A percentile compares a stretch with the other conserved stretches of the same genome.
Evolutionary conservation across 2,797 vertebrate genomes (phyloP).

Genomic region (Apogon talboti): DNA sequence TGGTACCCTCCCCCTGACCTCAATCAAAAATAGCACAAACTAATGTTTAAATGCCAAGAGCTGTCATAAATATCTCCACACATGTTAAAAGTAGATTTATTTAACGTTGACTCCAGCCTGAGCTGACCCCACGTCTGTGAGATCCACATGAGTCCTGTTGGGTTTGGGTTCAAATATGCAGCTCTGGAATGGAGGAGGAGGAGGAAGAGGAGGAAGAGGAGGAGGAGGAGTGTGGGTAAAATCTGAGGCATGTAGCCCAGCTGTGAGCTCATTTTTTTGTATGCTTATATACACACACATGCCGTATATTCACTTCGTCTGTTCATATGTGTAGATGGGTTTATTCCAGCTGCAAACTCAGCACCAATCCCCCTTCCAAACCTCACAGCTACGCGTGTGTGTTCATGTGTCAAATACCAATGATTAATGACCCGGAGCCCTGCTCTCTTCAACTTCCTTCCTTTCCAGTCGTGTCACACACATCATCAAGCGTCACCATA

Average conservation of each 20-base stretch:
- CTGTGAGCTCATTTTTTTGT: constrained; percentile 51
- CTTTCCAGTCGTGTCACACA: constrained; percentile 75
- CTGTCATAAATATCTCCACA: background rate
- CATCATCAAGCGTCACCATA: constrained; percentile 70
- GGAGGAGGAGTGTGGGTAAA: constrained; percentile 19
- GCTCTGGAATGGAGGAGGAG: constrained; percentile 21
- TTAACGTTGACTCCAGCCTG: constrained; percentile 21
- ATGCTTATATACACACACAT: constrained; percentile 21
- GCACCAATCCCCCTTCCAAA: constrained; percentile 23
- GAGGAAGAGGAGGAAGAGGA: background rate
- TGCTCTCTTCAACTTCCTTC: constrained; percentile 80
- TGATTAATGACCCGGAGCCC: constrained; percentile 82
- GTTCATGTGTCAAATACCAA: constrained; percentile 67
- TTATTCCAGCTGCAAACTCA: constrained; percentile 61
- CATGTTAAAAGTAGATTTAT: background rate
- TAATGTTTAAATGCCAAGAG: constrained; percentile 1
- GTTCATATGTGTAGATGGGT: constrained; percentile 44
- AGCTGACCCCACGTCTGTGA: constrained; percentile 36
- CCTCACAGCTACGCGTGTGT: constrained; percentile 34
- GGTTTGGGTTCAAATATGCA: constrained; percentile 27
- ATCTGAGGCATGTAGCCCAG: constrained; percentile 48
- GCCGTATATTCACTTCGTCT: constrained; percentile 24
- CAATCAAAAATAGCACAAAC: background rate
- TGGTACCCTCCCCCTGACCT: no score
- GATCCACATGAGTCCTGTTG: constrained; percentile 38